These are phyloP conservation scores for Clinocottus analis DNA, from an alignment of 2,113 vertebrate species.

Conservation along the genomic window DNA sequence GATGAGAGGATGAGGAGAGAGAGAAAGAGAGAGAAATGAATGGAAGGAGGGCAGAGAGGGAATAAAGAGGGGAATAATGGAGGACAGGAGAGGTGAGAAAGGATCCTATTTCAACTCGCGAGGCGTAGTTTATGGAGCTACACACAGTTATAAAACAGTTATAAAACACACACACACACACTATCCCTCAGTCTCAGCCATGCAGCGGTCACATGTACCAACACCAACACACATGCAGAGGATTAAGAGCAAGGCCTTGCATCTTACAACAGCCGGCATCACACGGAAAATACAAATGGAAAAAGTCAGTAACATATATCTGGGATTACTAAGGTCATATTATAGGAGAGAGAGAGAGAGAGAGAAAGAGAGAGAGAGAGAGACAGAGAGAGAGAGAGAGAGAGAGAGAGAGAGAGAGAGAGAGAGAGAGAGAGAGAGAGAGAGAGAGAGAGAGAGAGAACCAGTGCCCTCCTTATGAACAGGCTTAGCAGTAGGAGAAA, in stretches of 20 bases:
- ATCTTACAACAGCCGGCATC: neutral
- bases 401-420: constrained; percentile 6
- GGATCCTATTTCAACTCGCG: constrained; percentile 43
- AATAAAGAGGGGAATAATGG: constrained; percentile 33
- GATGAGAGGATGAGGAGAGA: constrained; percentile 25
- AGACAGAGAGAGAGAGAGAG: constrained; percentile 34
- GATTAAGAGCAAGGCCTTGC: constrained; percentile 17
- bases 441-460: constrained; percentile 33
- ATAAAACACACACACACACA: neutral
- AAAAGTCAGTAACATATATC: neutral
- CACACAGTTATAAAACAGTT: neutral
- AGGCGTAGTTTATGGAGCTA: neutral
- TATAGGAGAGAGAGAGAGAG: neutral
- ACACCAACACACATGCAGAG: neutral
- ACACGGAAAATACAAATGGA: neutral
- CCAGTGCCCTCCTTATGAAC: constrained; percentile 65
- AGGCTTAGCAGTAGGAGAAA: constrained; percentile 68
- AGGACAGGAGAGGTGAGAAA: constrained; percentile 52
- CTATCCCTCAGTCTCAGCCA: neutral
- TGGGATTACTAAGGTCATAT: neutral
- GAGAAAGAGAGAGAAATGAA: neutral
- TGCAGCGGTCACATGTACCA: constrained; percentile 20
- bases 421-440: constrained; percentile 11
- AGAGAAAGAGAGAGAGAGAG: constrained; percentile 30
- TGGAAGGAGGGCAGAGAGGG: constrained; percentile 39